Evolutionary conservation across 2,113 vertebrate genomes (phyloP), one percentile per base, ranked within the genome.

Genomic region (Hystrix brachyura): DNA sequence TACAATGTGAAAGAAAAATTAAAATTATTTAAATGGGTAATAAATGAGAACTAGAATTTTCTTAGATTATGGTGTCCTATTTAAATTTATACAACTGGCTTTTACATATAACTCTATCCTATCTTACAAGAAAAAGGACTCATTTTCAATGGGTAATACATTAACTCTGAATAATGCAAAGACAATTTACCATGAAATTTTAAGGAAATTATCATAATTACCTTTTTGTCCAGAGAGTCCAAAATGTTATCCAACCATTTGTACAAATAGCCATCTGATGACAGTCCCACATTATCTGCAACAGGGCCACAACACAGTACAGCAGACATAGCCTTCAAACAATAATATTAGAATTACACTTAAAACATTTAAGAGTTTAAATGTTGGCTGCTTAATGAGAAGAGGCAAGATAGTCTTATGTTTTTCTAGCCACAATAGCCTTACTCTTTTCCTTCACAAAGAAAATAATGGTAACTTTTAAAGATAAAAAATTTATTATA

Each of bases 211-310:
- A 5, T 60, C 62, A 12, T 62, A 84, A 94, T 98, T 98, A 99
- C 99, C 99, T 99, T 99, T 98, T 99, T 99, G 98, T 99, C 99
- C 98, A 99, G 99, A 89, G 99, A 99, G 98, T 99, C 99, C 99
- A 99, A 98, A 98, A 99, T 99, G 98, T 99, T 99, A 99, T 99
- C 99, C 95, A 99, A 98, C 99, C 99, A 99, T 98, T 99, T 99
- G 99, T 99, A 99, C 91, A 99, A 99, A 98, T 99, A 99, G 93
- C 99, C 99, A 97, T 99, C 99, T 83, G 99, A 99, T 69, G 99
- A 99, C 38, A 99, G 99, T 67, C 99, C 99, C 0, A 99, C 99
- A 0, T 99, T 99, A 98, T 99, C 99, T 96, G 99, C 99, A 95
- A 99, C 99, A 79, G 99, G 99, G 87, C 99, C 99, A 97, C 99